Evolutionary conservation across 2,113 vertebrate species (phyloP).

Genomic region (Coptodon rendalli): DNA sequence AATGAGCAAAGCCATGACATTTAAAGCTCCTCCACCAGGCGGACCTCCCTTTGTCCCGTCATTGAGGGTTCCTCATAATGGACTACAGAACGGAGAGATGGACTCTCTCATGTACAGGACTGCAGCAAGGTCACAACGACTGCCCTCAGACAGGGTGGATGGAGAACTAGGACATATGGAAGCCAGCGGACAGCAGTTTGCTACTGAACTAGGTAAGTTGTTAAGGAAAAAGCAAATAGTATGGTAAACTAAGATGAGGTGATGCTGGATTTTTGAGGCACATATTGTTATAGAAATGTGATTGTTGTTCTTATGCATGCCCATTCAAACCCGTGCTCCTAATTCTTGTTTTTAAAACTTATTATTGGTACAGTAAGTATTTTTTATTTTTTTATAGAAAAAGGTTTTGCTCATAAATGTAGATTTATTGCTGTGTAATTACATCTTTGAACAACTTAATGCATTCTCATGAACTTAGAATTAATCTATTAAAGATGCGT

Average conservation of each 20-base stretch:
- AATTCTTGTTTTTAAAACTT: background rate
- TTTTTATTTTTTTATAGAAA: background rate
- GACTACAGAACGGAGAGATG: slow-evolving; percentile 85
- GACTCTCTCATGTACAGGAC: slow-evolving; percentile 79
- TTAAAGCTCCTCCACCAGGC: slow-evolving; percentile 81
- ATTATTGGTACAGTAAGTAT: background rate
- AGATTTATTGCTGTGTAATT: background rate
- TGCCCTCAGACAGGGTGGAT: slow-evolving; percentile 69
- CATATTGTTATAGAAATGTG: background rate
- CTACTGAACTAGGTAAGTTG: slow-evolving; percentile 82
- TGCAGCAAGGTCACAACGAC: slow-evolving; percentile 73
- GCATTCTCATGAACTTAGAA: background rate
- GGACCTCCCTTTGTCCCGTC: slow-evolving; percentile 84
- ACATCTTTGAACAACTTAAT: background rate
- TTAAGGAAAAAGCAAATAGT: background rate
- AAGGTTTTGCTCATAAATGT: background rate
- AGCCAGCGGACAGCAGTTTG: slow-evolving; percentile 66
- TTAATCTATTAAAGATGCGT: background rate
- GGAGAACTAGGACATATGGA: slow-evolving; percentile 71
- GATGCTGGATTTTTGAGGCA: background rate
- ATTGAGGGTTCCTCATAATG: slow-evolving; percentile 79
- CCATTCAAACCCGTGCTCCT: accelerated
- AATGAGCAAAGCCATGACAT: slow-evolving; percentile 82
- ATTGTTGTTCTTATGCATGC: background rate
- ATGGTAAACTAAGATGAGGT: background rate